Percentiles rank a stretch among this genome's conserved stretches.
Conservation (phyloP, 2,888 invertebrate species). For the Leptopilina syphax region DNA sequence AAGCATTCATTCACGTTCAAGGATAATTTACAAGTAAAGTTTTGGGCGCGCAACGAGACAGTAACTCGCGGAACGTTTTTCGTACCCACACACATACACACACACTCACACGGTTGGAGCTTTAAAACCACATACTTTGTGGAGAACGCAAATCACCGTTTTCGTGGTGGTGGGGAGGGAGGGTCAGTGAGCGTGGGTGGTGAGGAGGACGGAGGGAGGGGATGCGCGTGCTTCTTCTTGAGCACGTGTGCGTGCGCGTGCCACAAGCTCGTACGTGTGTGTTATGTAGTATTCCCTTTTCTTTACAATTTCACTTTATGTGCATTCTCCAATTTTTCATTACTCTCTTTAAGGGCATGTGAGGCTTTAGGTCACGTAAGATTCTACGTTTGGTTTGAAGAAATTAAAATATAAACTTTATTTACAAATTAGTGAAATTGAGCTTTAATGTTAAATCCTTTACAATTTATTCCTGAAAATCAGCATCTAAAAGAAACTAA, state of each 20-base stretch:
- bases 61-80: constrained; percentile 26
- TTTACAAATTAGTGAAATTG: no score
- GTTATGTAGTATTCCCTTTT: constrained; percentile 6
- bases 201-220: not conserved
- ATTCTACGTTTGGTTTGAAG: no score
- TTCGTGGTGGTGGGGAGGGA: not conserved
- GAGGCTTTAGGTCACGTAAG: no score
- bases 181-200: constrained; percentile 31
- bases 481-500: no score
- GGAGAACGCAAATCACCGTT: constrained; percentile 33
- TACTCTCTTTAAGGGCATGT: no score
- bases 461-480: no score
- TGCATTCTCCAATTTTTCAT: no score
- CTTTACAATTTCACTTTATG: constrained; percentile 30
- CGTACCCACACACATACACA: not conserved
- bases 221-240: constrained; percentile 51
- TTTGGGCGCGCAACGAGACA: constrained; percentile 1
- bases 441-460: no score
- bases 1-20: constrained; percentile 47
- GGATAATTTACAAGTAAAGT: constrained; percentile 47
- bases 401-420: no score
- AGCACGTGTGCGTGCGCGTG: constrained; percentile 54
- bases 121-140: constrained; percentile 31
- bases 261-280: constrained; percentile 43
- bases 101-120: no score